Conservation (phyloP, 2,888 invertebrate genomes). For the Tinea semifulvella region DNA sequence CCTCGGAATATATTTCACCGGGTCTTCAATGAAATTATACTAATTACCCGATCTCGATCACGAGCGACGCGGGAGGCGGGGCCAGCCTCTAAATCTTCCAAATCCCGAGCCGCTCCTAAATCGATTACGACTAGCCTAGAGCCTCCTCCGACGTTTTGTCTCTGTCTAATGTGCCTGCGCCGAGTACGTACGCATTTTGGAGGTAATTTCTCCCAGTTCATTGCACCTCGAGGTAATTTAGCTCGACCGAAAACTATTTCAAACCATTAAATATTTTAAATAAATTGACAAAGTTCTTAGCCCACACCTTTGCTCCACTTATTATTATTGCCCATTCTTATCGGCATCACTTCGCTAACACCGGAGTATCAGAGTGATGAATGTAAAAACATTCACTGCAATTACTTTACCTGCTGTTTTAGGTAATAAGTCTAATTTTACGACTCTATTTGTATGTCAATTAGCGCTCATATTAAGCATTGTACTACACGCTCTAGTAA, state of each 20-base stretch:
- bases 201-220: slow-evolving; percentile 51
- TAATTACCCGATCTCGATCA: slow-evolving; percentile 56
- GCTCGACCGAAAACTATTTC: slow-evolving; percentile 4
- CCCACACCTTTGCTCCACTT: too few species aligned
- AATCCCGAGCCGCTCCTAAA: slow-evolving; percentile 48
- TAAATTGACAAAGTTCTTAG: too few species aligned
- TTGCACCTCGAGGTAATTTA: slow-evolving; percentile 37
- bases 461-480: neutral
- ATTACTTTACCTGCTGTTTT: neutral
- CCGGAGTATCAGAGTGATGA: too few species aligned
- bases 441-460: neutral
- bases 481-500: slow-evolving; percentile 40
- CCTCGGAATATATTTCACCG: slow-evolving; percentile 33
- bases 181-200: slow-evolving; percentile 41
- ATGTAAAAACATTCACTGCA: neutral
- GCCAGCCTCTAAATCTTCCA: slow-evolving; percentile 36
- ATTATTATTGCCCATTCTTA: too few species aligned
- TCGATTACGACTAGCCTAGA: slow-evolving; percentile 57
- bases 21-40: slow-evolving; percentile 52
- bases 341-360: too few species aligned
- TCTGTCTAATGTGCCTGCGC: slow-evolving; percentile 48
- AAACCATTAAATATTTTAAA: slow-evolving; percentile 6
- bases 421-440: neutral
- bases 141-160: slow-evolving; percentile 43
- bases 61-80: slow-evolving; percentile 38